Base-by-base conservation (phyloP, 2,113 vertebrate species). In the Geococcyx californianus region DNA sequence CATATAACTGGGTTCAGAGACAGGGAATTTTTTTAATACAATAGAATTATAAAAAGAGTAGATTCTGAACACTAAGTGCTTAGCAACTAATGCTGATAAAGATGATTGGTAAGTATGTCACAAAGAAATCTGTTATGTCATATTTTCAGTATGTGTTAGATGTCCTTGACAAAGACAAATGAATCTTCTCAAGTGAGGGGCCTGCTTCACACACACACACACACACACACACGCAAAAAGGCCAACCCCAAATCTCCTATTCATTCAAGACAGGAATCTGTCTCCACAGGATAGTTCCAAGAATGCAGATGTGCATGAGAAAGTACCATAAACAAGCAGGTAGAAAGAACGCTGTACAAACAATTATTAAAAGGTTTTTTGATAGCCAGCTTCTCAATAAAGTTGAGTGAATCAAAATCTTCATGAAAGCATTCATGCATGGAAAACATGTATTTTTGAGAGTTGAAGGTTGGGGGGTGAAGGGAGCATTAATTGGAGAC, bases 251-350 rank as follows among this genome's bases (percentile, higher is more conserved):
- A 88, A 87, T 76, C 72, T 84, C 56, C 36, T 82, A 60, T 82
- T 92, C 42, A 77, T 87, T 95, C 77, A 72, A 78, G 52, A 55
- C 66, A 87, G 89, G 66, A 97, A 62, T 33, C 70, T 89, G 69
- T 94, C 74, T 92, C 86, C 85, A 84, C 94, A 94, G 76, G 58
- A 77, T 45, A 72, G 90, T 73, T 97, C 42, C 79, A 94, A 77
- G 84, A 94, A 90, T 85, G 64, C 62, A 94, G 85, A 70, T 63
- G 74, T 21, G 66, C 69, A 89, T 85, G 78, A 81, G 70, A 91
- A 84, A 70, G 64, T 84, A 34, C 28, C 17, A 75, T 75, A 91
- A 93, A 95, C 94, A 79, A 87, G 58, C 44, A 94, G 77, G 40
- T 87, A 81, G 49, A 87, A 95, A 92, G 70, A 94, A 85, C 85